A percentile compares a stretch with the other conserved stretches of the same genome.
These are phyloP conservation scores for Macropus fuliginosus DNA, from an alignment of 2,797 vertebrate genomes.

Conservation along the genomic window DNA sequence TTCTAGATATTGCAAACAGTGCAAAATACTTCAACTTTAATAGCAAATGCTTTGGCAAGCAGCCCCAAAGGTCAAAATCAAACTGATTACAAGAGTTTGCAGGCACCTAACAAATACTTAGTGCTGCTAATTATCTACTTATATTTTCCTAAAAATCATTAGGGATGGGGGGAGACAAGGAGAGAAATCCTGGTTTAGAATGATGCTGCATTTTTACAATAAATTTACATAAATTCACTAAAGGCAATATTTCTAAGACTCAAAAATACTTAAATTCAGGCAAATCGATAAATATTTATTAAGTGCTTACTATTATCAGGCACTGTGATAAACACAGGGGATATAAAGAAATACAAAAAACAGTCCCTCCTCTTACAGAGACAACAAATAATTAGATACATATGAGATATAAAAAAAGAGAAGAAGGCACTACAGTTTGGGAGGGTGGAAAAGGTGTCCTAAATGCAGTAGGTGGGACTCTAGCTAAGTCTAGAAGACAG, in stretches of 20 bases:
- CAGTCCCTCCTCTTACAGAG: not conserved
- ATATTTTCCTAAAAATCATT: not conserved
- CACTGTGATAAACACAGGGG: too few species aligned
- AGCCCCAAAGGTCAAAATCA: not conserved
- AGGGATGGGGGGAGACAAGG: not conserved
- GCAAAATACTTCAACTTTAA: constrained; percentile 32
- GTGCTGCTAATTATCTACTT: not conserved
- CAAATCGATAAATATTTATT: not conserved
- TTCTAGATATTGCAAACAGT: not conserved
- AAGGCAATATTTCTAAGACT: not conserved
- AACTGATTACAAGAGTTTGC: not conserved
- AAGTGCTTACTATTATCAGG: not conserved
- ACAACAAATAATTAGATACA: not conserved
- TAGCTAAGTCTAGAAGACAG: not conserved
- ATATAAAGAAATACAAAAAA: not conserved
- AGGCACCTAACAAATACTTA: not conserved
- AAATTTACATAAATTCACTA: not conserved
- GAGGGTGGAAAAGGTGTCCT: too few species aligned
- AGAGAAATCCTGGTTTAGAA: not conserved
- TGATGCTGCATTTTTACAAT: not conserved
- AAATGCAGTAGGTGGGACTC: too few species aligned
- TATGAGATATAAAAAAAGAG: not conserved
- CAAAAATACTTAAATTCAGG: not conserved
- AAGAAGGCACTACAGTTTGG: not conserved
- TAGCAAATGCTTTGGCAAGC: not conserved